phyloP scores from a whole-genome alignment of 2,113 vertebrate genomes.

The Bostrychus sinensis region DNA sequence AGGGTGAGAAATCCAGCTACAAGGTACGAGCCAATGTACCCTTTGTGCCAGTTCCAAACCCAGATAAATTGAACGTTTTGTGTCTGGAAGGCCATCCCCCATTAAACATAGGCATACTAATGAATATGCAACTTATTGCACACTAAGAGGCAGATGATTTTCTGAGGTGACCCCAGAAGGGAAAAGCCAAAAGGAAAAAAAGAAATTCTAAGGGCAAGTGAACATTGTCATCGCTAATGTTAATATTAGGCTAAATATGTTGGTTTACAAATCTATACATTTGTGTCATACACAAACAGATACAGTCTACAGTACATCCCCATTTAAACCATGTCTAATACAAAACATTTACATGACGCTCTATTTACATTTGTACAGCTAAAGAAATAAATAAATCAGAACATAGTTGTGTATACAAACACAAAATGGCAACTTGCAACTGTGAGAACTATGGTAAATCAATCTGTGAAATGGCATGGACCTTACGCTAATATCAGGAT shows the following conservation, averaged over 20 bases:
- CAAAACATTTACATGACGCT: constrained; percentile 65
- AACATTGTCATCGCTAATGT: constrained; percentile 35
- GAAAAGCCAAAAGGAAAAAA: too few relatives aligned
- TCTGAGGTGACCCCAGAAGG: too few relatives aligned
- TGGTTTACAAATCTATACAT: constrained; percentile 37
- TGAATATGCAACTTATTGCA: too few relatives aligned
- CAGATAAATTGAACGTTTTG: too few relatives aligned
- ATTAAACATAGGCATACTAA: too few relatives aligned
- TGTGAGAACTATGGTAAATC: constrained; percentile 10
- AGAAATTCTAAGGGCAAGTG: constrained; percentile 8
- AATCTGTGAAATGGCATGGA: constrained; percentile 9
- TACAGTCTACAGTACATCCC: constrained; percentile 42
- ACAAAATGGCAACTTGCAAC: constrained; percentile 10
- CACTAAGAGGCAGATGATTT: too few relatives aligned
- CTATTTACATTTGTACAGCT: constrained; percentile 68
- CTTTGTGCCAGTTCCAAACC: too few relatives aligned
- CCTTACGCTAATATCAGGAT: neutral
- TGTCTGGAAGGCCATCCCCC: too few relatives aligned
- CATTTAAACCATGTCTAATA: constrained; percentile 48
- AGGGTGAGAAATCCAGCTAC: too few relatives aligned
- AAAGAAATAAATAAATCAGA: constrained; percentile 67
- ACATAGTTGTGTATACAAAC: constrained; percentile 16
- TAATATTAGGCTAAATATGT: constrained; percentile 21
- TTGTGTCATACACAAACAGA: constrained; percentile 24
- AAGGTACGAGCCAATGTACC: too few relatives aligned